Conservation (phyloP, 2,113 vertebrate genomes). For the Nettapus auritus region DNA sequence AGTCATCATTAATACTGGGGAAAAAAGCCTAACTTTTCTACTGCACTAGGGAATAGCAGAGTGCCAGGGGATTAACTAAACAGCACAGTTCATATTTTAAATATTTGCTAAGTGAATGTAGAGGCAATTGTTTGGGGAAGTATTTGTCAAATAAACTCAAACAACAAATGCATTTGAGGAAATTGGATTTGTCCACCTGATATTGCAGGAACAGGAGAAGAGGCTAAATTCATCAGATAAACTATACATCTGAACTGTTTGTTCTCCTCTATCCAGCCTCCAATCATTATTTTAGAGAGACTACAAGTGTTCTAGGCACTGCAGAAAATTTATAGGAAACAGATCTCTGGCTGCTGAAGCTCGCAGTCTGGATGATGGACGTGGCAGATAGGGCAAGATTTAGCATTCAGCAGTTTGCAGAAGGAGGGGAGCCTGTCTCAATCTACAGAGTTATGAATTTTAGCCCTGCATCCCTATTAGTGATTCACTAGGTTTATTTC, state of each 20-base stretch:
- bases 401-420: neutral
- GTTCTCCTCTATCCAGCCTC: constrained; percentile 49
- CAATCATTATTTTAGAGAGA: constrained; percentile 57
- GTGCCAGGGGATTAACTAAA: constrained; percentile 16
- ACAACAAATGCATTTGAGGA: constrained; percentile 64
- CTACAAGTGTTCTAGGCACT: constrained; percentile 21
- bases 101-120: constrained; percentile 59
- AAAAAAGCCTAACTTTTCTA: neutral
- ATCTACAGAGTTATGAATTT: neutral
- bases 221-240: constrained; percentile 67
- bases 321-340: constrained; percentile 45
- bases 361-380: neutral
- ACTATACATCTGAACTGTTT: constrained; percentile 49
- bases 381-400: neutral
- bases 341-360: neutral
- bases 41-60: neutral
- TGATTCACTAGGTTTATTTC: accelerated
- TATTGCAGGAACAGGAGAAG: constrained; percentile 20
- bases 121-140: constrained; percentile 41
- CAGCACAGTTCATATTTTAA: constrained; percentile 18
- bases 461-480: neutral
- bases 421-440: neutral
- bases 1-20: neutral
- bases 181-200: constrained; percentile 71
- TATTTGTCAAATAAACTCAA: constrained; percentile 68